Conservation (phyloP, 2,888 invertebrate species). For the Brachyptera putata region DNA sequence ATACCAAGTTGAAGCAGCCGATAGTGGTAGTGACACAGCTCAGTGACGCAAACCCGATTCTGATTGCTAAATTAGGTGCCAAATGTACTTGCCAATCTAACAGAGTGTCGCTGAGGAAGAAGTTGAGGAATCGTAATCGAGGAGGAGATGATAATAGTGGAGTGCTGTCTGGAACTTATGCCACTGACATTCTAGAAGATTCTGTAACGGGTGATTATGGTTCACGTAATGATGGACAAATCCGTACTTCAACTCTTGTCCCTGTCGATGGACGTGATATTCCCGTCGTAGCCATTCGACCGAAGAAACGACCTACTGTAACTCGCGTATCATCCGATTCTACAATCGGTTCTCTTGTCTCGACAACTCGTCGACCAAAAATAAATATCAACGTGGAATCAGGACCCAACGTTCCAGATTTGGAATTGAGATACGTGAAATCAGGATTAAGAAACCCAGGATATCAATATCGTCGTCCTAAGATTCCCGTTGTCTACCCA, state of each 20-base stretch:
- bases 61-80: conserved; percentile 66
- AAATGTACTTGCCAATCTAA: conserved; percentile 61
- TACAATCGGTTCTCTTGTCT: not conserved
- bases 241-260: not conserved
- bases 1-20: conserved; percentile 33
- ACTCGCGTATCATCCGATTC: not conserved
- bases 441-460: conserved; percentile 1
- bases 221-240: not conserved
- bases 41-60: conserved; percentile 66
- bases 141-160: not conserved
- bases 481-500: not conserved
- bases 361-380: not conserved
- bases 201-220: not conserved
- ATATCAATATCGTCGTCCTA: not conserved
- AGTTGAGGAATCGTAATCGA: conserved; percentile 37
- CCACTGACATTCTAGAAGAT: not conserved
- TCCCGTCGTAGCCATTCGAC: not conserved
- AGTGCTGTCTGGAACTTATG: not conserved
- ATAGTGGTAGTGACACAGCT: conserved; percentile 47
- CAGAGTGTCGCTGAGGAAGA: conserved; percentile 50
- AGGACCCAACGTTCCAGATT: not conserved
- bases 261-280: not conserved
- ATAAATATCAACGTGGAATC: not conserved
- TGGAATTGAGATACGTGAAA: conserved; percentile 9
- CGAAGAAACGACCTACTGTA: conserved; percentile 7